Evolutionary conservation across 1,140 invertebrate genomes (phyloP), one percentile per base, ranked within the genome.

Genomic region (Zelostemma sp.): DNA sequence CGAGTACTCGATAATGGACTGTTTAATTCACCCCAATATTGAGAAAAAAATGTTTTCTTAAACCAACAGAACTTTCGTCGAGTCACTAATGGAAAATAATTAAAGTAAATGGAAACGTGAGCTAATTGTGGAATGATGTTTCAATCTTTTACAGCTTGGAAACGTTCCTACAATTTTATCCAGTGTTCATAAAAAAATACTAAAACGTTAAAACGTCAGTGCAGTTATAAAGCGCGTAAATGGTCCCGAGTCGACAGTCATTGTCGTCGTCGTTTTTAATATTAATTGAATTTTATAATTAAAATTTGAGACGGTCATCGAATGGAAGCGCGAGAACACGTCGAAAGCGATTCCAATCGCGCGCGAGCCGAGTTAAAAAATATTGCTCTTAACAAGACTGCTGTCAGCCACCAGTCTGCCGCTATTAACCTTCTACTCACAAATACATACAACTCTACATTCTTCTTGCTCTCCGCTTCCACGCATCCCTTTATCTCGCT

Each of bases 361-460:
- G 28, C 46, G 46, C 46, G 56, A 31, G 12, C 53, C 14, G 18
- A 15, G 15, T n/a, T 21, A 51, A 58, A 58, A 68, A 62, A 58
- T 68, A 68, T 45, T 41, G 21, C 64, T 59, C 76, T 75, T 79
- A 80, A 80, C 79, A 74, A 80, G 75, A 62, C 68, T 71, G 73
- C 74, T 80, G 79, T 78, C 76, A 76, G 77, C 76, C 63, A 41
- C 28, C 46, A 50, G 54, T 71, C 76, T 45, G 50, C 74, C 71
- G 59, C 79, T 72, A 80, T 81, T 82, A 82, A 82, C 80, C 78
- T 80, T 79, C 72, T 76, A 72, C 75, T 77, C 78, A 76, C 76
- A 80, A 80, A 78, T 73, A 76, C 73, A 79, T 78, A 35, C 25
- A 8, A 28, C 76, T 76, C 76, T 73, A 80, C 76, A 73, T 79